Evolutionary conservation across 2,113 vertebrate genomes (phyloP).

Genomic region (Colistium nudipinnis): DNA sequence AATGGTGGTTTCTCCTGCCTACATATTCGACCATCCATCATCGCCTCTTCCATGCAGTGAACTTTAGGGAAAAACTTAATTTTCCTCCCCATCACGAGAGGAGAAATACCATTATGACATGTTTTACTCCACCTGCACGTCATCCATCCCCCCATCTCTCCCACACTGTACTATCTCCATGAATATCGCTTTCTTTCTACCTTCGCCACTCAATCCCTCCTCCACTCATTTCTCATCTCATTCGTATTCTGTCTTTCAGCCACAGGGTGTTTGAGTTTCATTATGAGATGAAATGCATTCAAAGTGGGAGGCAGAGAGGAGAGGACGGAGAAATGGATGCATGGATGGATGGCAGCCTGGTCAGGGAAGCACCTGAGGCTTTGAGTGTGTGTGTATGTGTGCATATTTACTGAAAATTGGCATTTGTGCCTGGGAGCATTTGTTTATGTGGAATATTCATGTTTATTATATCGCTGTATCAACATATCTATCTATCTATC

Average conservation of each 20-base stretch:
- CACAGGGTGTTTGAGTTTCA: conserved; percentile 56
- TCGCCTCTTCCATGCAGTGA: conserved; percentile 36
- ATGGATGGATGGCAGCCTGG: conserved; percentile 60
- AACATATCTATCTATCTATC: background rate
- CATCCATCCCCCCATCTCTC: background rate
- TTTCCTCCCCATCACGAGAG: conserved; percentile 35
- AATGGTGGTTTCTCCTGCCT: conserved; percentile 42
- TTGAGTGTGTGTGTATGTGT: conserved; percentile 11
- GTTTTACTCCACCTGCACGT: conserved; percentile 37
- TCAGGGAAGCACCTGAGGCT: conserved; percentile 61
- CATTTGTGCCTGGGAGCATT: conserved; percentile 56
- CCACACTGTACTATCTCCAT: background rate
- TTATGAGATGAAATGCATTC: conserved; percentile 68
- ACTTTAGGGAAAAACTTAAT: conserved; percentile 59
- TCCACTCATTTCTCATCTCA: conserved; percentile 21
- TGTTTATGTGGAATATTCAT: too few relatives aligned
- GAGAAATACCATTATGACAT: conserved; percentile 39
- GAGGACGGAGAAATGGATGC: conserved; percentile 54
- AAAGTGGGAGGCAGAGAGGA: conserved; percentile 56
- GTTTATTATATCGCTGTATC: background rate
- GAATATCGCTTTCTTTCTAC: background rate
- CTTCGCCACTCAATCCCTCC: conserved; percentile 4
- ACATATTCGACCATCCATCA: conserved; percentile 68
- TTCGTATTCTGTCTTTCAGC: conserved; percentile 43
- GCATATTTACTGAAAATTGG: conserved; percentile 64